Percentiles rank a stretch among this genome's conserved stretches.
Evolutionary conservation across 2,113 vertebrate species (phyloP).

Genomic region (Percopsis transmontana): DNA sequence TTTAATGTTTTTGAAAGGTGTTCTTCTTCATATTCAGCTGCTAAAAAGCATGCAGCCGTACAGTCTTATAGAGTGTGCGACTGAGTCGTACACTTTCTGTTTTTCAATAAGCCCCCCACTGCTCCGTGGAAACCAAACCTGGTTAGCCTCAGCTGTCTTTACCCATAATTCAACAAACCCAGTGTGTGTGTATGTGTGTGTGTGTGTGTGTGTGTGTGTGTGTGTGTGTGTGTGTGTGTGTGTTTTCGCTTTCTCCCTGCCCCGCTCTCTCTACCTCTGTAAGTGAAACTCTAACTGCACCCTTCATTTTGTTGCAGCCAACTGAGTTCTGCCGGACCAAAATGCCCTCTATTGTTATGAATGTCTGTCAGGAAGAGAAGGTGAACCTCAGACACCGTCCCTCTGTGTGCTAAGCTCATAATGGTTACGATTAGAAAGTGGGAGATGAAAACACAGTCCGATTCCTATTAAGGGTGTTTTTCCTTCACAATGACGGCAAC

Average conservation of each 20-base stretch:
- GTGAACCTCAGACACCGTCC: conserved; percentile 36
- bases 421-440: conserved; percentile 54
- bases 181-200: conserved; percentile 67
- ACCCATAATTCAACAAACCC: conserved; percentile 75
- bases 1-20: conserved; percentile 75
- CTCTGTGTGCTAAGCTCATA: conserved; percentile 48
- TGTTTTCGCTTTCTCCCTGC: neutral
- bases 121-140: conserved; percentile 70
- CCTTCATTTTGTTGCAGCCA: conserved; percentile 69
- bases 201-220: too few species aligned
- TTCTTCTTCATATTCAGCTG: conserved; percentile 70
- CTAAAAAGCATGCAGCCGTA: conserved; percentile 55
- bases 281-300: conserved; percentile 71
- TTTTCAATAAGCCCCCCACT: conserved; percentile 73
- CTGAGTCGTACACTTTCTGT: conserved; percentile 74
- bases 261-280: conserved; percentile 34
- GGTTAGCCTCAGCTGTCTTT: conserved; percentile 78
- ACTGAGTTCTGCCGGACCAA: conserved; percentile 65
- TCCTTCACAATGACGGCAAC: conserved; percentile 22
- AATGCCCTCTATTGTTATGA: conserved; percentile 67
- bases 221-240: too few species aligned
- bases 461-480: conserved; percentile 44
- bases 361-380: conserved; percentile 53
- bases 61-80: conserved; percentile 59
- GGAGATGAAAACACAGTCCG: conserved; percentile 30